Evolutionary conservation across 1,140 invertebrate species (phyloP), one percentile per base, ranked within the genome.

Genomic region (Anastatus disparis): DNA sequence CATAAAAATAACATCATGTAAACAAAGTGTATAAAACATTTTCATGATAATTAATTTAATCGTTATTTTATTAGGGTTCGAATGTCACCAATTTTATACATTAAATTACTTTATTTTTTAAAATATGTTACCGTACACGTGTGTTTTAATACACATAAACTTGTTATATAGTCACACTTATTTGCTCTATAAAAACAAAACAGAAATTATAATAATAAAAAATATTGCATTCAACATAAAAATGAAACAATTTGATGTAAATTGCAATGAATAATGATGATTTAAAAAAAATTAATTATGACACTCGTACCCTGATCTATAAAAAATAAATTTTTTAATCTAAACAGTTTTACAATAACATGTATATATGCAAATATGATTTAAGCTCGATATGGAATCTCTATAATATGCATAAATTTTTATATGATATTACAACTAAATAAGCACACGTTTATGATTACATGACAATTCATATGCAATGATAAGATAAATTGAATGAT

Each of bases 381-480:
- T n/a, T n/a, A n/a, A n/a, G n/a, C n/a, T n/a, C n/a, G n/a, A n/a
- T n/a, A n/a, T n/a, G n/a, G n/a, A n/a, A n/a, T n/a, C n/a, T n/a
- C n/a, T n/a, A n/a, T n/a, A n/a, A n/a, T n/a, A n/a, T n/a, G n/a
- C 9, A 3, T 6, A 29, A 29, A 17, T 17, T 17, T 66, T 53
- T 55, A 12, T 48, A 58, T 20, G 38, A 35, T 56, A 67, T 20
- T 66, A 8, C 6, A 58, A 46, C 2, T 46, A 48, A 24, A 46
- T 3, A 67, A 67, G 38, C 40, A 58, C 38, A 24, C 20, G 20
- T 48, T n/a, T 58, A 29, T 66, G 40, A 66, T 46, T n/a, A n/a
- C 4, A 42, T 58, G 38, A n/a, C 17, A 56, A 24, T 52, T 31
- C n/a, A 8, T 59, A 59, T 17, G 2, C 42, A n/a, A 15, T 26